phyloP scores from a whole-genome alignment of 2,797 vertebrate species.

The Leptodactylus fallax region DNA sequence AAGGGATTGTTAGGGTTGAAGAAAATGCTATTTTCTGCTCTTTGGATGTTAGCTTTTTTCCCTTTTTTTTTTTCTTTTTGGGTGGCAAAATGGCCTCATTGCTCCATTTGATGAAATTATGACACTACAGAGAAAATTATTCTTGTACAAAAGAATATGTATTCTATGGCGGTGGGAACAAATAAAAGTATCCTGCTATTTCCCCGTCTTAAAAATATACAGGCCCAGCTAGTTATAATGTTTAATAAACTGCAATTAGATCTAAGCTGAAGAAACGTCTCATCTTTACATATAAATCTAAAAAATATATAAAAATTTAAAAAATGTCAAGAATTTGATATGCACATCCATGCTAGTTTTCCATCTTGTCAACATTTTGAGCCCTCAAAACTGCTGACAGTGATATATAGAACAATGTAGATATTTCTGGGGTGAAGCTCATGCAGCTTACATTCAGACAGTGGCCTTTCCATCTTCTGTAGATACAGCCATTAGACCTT shows the following conservation, averaged over 20 bases:
- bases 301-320: background rate
- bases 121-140: constrained; percentile 41
- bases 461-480: background rate
- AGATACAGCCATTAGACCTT: background rate
- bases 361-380: background rate
- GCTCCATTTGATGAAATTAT: constrained; percentile 35
- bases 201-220: background rate
- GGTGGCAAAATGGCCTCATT: constrained; percentile 34
- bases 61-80: background rate
- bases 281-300: background rate
- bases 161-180: background rate
- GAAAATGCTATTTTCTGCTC: constrained; percentile 48
- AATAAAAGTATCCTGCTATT: constrained; percentile 6
- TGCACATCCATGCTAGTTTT: background rate
- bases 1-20: constrained; percentile 28
- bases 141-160: constrained; percentile 2
- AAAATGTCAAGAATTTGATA: background rate
- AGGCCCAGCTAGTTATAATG: background rate
- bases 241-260: constrained; percentile 9
- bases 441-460: background rate
- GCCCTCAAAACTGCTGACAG: no score
- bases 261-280: background rate
- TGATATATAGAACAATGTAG: no score
- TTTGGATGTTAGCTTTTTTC: background rate
- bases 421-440: no score